phyloP scores from a whole-genome alignment of 2,888 invertebrate species.

The Drosophila hamatofila region DNA sequence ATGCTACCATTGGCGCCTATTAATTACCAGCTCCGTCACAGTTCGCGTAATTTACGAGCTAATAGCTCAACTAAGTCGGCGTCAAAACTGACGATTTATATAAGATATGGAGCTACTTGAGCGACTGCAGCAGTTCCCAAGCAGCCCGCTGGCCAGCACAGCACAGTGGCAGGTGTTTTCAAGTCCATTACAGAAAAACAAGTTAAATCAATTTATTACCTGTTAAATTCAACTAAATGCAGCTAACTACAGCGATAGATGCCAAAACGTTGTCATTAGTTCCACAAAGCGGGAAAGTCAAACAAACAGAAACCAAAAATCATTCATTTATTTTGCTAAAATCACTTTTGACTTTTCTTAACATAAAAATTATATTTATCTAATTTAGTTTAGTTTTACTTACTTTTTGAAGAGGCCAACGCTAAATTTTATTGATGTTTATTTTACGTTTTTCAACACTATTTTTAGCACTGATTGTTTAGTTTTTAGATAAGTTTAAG shows the following conservation, averaged over 20 bases:
- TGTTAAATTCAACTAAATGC: slow-evolving; percentile 17
- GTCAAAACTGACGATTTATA: slow-evolving; percentile 37
- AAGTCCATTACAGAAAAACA: slow-evolving; percentile 13
- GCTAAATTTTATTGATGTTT: not conserved
- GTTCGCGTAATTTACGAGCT: slow-evolving; percentile 43
- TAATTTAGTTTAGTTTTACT: not conserved
- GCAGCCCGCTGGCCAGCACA: slow-evolving; percentile 1
- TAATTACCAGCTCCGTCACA: slow-evolving; percentile 43
- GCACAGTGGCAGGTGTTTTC: not conserved
- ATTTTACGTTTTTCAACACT: slow-evolving; percentile 3
- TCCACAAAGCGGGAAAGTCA: not conserved
- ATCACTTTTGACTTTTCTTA: not conserved
- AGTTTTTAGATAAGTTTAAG: not conserved
- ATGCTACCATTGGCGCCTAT: slow-evolving; percentile 30
- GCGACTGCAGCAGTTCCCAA: slow-evolving; percentile 14
- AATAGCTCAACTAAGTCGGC: slow-evolving; percentile 17
- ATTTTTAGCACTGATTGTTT: slow-evolving; percentile 6
- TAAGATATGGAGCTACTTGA: slow-evolving; percentile 30
- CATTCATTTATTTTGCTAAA: not conserved
- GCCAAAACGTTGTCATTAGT: not conserved
- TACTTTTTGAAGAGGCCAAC: slow-evolving; percentile 5
- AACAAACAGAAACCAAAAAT: not conserved
- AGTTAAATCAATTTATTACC: slow-evolving; percentile 24
- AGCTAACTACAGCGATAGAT: not conserved
- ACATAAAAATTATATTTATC: not conserved